These are phyloP conservation scores for Glareola pratincola DNA, from an alignment of 2,113 vertebrate species.

Conservation along the genomic window DNA sequence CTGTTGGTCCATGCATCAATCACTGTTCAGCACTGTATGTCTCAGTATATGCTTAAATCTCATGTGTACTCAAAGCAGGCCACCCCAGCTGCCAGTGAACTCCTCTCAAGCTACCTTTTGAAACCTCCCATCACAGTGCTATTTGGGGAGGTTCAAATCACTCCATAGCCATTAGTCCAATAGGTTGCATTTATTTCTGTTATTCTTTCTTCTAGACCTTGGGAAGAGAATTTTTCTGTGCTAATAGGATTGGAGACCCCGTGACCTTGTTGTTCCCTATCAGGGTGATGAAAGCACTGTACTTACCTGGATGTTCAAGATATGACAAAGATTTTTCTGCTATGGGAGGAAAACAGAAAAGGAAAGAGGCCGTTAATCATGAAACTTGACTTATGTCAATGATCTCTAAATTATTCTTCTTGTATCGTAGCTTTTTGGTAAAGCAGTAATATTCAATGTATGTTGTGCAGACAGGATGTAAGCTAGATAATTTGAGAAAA, in stretches of 20 bases:
- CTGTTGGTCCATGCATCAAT: neutral
- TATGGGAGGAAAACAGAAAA: neutral
- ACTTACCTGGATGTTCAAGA: neutral
- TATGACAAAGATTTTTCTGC: neutral
- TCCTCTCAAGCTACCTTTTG: neutral
- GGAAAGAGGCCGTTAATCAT: neutral
- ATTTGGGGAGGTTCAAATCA: neutral
- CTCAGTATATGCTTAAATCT: neutral
- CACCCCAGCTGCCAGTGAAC: neutral
- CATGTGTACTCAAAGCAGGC: neutral
- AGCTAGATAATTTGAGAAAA: neutral
- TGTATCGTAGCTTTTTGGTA: neutral
- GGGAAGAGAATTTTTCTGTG: neutral
- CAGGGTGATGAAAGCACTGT: neutral
- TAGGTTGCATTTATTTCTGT: neutral
- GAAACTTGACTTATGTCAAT: neutral
- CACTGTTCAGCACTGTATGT: neutral
- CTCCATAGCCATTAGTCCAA: neutral
- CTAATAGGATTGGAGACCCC: neutral
- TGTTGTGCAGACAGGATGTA: neutral
- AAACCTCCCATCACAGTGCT: neutral
- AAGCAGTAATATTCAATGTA: neutral
- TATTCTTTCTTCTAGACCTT: neutral
- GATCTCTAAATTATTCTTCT: neutral
- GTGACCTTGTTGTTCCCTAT: neutral